Base-by-base conservation (phyloP, 2,113 vertebrate species). In the Larimichthys crocea region DNA sequence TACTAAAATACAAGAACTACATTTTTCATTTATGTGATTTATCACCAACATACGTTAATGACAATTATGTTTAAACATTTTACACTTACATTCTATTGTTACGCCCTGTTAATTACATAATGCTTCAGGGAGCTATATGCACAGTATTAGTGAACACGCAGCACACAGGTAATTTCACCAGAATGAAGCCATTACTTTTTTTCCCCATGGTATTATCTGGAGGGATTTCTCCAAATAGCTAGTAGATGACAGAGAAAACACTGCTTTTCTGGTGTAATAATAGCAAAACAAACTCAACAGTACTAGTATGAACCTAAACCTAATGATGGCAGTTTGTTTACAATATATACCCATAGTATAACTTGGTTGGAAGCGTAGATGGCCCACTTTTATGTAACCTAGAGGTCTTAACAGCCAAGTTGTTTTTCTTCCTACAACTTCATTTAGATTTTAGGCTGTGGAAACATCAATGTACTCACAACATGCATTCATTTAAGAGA, bases 131-230 rank as follows among this genome's bases (percentile, higher is more conserved):
- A 84, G 48, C 19, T 31, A 11, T 26, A 56, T 79, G 24, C 53
- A 74, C 56, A 40, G 35, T 57, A 74, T 67, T 77, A 57, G 26
- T 64, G 24, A 31, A 67, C 9, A 50, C 20, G 56, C 29, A 83
- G 12, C 85, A 67, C 48, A 61, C 20, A 50, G 29, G 53, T 84
- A 52, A 74, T 85, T 70, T 68, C 19, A 55, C 20, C 10, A 11
- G 19, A 69, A 50, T 44, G 12, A 65, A 75, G 24, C 64, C 46
- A 72, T 86, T 75, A 66, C 2, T 5, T 62, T 56, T 56, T 26
- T 67, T 66, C 22, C 20, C 56, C 16, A 17, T 48, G 3, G 17
- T 53, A 29, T 70, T 10, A 71, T 52, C 12, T 50, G 20, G 15
- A 60, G 15, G 14, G 52, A 31, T n/a, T 75, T 50, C 16, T 62